Percentiles rank a stretch among this genome's conserved stretches.
phyloP scores from a whole-genome alignment of 2,113 vertebrate species.

The Emydura subglobosa region DNA sequence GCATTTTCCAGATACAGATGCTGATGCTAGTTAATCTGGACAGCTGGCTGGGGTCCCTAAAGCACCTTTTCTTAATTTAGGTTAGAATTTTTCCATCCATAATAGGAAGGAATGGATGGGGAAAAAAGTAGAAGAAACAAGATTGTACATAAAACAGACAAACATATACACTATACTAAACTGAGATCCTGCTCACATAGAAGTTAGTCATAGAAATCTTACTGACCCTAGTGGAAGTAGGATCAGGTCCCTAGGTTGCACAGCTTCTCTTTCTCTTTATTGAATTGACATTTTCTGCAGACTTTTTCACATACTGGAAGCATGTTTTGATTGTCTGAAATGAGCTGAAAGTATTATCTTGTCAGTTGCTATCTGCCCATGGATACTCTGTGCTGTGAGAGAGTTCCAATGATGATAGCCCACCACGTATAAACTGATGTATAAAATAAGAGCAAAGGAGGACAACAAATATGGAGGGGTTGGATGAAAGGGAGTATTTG shows the following conservation, averaged over 20 bases:
- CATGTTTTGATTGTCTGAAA: neutral
- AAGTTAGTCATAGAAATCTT: neutral
- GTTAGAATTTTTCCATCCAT: neutral
- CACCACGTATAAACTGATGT: neutral
- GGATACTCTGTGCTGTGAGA: neutral
- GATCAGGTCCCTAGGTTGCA: neutral
- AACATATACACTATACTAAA: neutral
- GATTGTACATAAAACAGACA: neutral
- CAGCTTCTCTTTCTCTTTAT: neutral
- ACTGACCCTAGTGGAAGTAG: neutral
- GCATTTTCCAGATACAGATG: neutral
- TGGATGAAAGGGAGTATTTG: neutral
- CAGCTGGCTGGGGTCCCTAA: neutral
- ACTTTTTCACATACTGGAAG: neutral
- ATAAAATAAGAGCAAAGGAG: neutral
- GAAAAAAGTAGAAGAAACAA: neutral
- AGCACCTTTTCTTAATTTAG: rapidly evolving
- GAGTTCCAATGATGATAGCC: neutral
- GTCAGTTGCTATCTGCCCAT: neutral
- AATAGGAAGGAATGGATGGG: neutral
- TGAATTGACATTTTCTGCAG: neutral
- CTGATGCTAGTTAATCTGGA: neutral
- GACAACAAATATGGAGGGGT: neutral
- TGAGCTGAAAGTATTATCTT: neutral
- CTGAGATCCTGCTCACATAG: neutral